Base-by-base conservation (phyloP, 2,888 invertebrate genomes). In the Orchesellides sinensis region DNA sequence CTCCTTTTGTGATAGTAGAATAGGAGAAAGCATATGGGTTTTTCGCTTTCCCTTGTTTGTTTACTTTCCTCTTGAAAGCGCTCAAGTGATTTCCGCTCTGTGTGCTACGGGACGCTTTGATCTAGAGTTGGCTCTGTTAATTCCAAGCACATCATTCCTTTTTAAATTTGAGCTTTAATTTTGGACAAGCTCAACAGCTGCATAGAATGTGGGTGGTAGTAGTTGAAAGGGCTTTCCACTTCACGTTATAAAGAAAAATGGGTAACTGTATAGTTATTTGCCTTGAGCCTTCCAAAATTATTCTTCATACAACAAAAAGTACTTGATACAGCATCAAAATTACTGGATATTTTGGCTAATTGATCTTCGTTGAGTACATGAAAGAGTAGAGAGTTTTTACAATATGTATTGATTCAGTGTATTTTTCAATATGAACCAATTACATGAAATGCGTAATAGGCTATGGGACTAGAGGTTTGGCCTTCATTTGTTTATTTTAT, bases 31-130 rank as follows among this genome's bases (percentile, higher is more conserved):
- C 49, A 32, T 29, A 23, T 23, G 17, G 61, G 0, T 19, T 61
- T 70, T 72, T 47, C 68, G 17, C 23, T 29, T 49, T 63, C 10
- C 32, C 27, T 32, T 77, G 68, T 66, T 77, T 77, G 77, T 77
- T 77, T 77, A 77, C 66, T 56, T 59, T 56, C 56, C 52, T 56
- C 59, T 77, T 47, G 59, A 68, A 77, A 74, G n/a, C n/a, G 68
- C 77, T 77, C 68, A 68, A 77, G 77, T 77, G 56, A 77, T 68
- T 77, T 77, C 77, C 59, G 66, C 68, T n/a, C n/a, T 77, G 77
- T 56, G 52, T 14, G 47, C 59, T 77, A 21, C 25, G 27, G 65
- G 29, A 23, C 56, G 40, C 77, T 77, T 66, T 66, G 56, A 56
- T 68, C 23, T 59, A 21, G 19, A 45, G 45, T 47, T 56, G 59